Evolutionary conservation across 92 coral and sea anemone genomes (phyloP), one percentile per base, ranked within the genome.

Genomic region (Phenganax stokvisi): DNA sequence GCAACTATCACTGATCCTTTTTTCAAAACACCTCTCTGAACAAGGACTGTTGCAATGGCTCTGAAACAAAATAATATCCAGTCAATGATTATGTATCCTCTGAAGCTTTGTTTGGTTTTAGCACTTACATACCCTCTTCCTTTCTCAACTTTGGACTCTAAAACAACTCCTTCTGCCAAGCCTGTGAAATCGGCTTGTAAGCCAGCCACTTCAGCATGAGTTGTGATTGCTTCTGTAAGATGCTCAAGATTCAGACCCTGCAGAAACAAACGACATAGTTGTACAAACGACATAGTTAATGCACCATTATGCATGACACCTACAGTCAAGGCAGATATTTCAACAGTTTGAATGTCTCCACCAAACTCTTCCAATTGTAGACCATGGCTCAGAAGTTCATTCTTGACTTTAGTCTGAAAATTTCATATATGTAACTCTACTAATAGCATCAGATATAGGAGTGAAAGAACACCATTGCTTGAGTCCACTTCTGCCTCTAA

Each of bases 341-440:
- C 96, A 10, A 94, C 97, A 9, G 93, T 81, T 59, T 94, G 98
- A 7, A 94, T 88, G 66, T 94, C 98, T 12, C 98, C 98, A 11
- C 98, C 98, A 86, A 88, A 94, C 79, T 94, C 98, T 82, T 94
- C 98, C n/a, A 94, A 83, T 77, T 94, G 98, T 37, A 94, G 76
- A 60, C 97, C 92, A 80, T 92, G 90, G 10, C 91, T 87, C 0
- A 94, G 89, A 56, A 94, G 97, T 88, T 94, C 96, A 59, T 91
- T 86, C 69, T 90, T 94, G n/a, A 88, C 87, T 62, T 87, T 89
- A 13, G 90, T 82, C 98, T 93, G 71, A 16, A 16, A 66, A 66
- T 73, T 8, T 31, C 29, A 61, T 71, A 25, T 15, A 60, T 6
- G 31, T 51, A 51, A 5, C 16, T 28, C 16, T 16, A 67, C 73